A percentile compares a stretch with the other conserved stretches of the same genome.
Evolutionary conservation across 2,888 invertebrate species (phyloP).

Genomic region (Crocallis elinguaria): DNA sequence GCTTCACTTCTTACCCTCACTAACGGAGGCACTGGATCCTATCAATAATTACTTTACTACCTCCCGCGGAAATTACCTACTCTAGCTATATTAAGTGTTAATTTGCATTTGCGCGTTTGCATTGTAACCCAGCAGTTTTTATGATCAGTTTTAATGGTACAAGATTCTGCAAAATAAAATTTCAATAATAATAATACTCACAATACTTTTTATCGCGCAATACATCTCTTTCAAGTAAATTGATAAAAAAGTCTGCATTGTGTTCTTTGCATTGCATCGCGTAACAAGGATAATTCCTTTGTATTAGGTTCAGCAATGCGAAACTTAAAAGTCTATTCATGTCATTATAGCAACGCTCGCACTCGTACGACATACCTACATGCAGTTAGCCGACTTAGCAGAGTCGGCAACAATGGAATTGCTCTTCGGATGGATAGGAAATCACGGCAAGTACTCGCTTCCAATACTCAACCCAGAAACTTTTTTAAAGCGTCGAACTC

Average conservation of each 20-base stretch:
- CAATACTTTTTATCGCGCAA: constrained; percentile 25
- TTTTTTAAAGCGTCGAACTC: constrained; percentile 46
- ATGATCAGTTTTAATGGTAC: not conserved
- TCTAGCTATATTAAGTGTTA: constrained; percentile 1
- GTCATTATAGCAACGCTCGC: constrained; percentile 34
- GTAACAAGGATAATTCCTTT: constrained; percentile 61
- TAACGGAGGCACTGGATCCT: constrained; percentile 49
- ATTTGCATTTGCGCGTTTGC: constrained; percentile 32
- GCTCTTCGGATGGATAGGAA: constrained; percentile 28
- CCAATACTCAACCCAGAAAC: constrained; percentile 49
- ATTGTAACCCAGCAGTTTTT: not conserved
- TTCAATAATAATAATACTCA: too few species aligned
- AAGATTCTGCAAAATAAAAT: too few species aligned
- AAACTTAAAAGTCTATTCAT: constrained; percentile 54
- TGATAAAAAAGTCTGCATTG: constrained; percentile 43
- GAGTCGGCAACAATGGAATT: constrained; percentile 42
- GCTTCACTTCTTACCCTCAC: constrained; percentile 69
- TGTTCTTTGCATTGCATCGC: constrained; percentile 42
- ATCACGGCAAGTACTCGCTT: constrained; percentile 27
- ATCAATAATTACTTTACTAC: constrained; percentile 52
- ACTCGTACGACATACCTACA: constrained; percentile 15
- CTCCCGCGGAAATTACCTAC: constrained; percentile 25
- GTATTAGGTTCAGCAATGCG: constrained; percentile 58
- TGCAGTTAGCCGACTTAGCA: constrained; percentile 33
- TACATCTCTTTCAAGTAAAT: constrained; percentile 39